Conservation (phyloP, 2,797 vertebrate genomes). For the Parauchenoglanis ngamensis region DNA sequence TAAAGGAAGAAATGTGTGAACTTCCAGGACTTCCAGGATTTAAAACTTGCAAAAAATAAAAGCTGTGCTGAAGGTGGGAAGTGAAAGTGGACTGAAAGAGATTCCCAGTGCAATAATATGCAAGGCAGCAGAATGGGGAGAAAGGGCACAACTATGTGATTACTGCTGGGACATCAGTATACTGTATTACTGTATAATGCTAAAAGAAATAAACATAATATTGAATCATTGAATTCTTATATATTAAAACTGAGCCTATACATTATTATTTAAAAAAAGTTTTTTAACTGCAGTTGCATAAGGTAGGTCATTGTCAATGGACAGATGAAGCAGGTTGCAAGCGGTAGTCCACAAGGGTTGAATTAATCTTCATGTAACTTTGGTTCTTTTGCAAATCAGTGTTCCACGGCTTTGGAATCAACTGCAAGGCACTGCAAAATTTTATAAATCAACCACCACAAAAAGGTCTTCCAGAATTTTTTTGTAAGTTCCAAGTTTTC, state of each 20-base stretch:
- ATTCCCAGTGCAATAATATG: slow-evolving; percentile 76
- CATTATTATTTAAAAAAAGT: slow-evolving; percentile 69
- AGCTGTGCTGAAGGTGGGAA: slow-evolving; percentile 70
- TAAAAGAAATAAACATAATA: slow-evolving; percentile 59
- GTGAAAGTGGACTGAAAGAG: slow-evolving; percentile 57
- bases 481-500: slow-evolving; percentile 63
- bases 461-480: slow-evolving; percentile 65
- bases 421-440: slow-evolving; percentile 46
- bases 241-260: slow-evolving; percentile 69
- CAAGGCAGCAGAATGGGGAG: slow-evolving; percentile 55
- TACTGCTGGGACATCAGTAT: slow-evolving; percentile 69
- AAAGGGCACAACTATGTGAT: slow-evolving; percentile 59
- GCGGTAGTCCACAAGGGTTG: slow-evolving; percentile 62
- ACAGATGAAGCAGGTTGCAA: slow-evolving; percentile 67
- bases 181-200: slow-evolving; percentile 60
- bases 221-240: slow-evolving; percentile 69
- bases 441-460: slow-evolving; percentile 60
- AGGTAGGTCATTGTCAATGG: slow-evolving; percentile 34
- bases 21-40: slow-evolving; percentile 57
- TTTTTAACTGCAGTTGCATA: slow-evolving; percentile 72
- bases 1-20: slow-evolving; percentile 26
- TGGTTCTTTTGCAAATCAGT: slow-evolving; percentile 37
- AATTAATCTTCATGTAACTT: slow-evolving; percentile 46
- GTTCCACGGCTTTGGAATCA: slow-evolving; percentile 59
- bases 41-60: slow-evolving; percentile 68